Base-by-base conservation (phyloP, 1,140 invertebrate species). In the Hydropsyche tenuis region DNA sequence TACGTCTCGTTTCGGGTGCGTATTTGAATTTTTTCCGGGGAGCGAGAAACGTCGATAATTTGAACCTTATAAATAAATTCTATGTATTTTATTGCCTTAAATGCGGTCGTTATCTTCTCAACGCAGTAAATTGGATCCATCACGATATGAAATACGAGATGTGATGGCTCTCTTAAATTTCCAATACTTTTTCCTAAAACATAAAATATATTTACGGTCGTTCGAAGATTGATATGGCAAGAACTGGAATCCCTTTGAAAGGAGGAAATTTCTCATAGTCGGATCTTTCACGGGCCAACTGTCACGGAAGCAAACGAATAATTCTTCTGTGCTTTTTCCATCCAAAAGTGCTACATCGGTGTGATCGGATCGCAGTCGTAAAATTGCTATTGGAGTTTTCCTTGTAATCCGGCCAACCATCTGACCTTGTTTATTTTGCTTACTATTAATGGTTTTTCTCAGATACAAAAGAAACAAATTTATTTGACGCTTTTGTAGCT, bases 91-190 rank as follows among this genome's bases (percentile, higher is more conserved):
- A 60, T 70, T 27, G 48, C 68, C 68, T 48, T 70, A 70, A 70
- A 70, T 70, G 37, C 27, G 68, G 68, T 46, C 68, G 68, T 70
- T 70, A 70, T 70, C 68, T 70, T 46, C 48, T 70, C 68, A 70
- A 70, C 68, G 68, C 68, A 70, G 68, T 46, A 70, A 70, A 70
- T 70, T 70, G 68, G 68, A 70, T 70, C 68, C 68, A 70, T 70
- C 68, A 20, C 51, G 68, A 70, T 70, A 60, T 70, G 68, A 70
- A 70, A 70, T 70, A 70, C 68, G 68, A 70, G 68, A 56, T 70
- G 68, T 70, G 68, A 70, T 56, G 68, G 68, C 68, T 70, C 68
- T 70, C 65, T 70, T 70, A 70, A 70, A 70, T 70, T 70, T 70
- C 68, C 68, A 70, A 70, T 70, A 70, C 43, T 70, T 70, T 56